These are phyloP conservation scores for Chymomyza procnemis DNA, from an alignment of 2,888 invertebrate species.

Conservation along the genomic window DNA sequence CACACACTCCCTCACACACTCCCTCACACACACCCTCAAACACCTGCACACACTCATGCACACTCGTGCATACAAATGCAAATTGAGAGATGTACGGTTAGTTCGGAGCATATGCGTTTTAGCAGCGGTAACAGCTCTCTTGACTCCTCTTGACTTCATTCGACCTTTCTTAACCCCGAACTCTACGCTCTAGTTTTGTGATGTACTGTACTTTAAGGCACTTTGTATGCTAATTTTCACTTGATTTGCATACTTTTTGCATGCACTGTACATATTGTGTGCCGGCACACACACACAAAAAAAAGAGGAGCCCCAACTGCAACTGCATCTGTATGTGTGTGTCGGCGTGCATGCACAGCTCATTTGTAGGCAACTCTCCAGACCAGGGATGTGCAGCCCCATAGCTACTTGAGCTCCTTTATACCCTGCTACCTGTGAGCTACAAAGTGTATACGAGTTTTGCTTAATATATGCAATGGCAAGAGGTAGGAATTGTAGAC, in stretches of 20 bases:
- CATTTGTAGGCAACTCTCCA: background rate
- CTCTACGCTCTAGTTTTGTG: background rate
- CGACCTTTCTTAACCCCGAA: background rate
- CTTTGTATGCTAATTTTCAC: constrained; percentile 67
- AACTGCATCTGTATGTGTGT: constrained; percentile 6
- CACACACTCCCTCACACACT: background rate
- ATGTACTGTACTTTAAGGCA: constrained; percentile 46
- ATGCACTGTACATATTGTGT: constrained; percentile 55
- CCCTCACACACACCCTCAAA: background rate
- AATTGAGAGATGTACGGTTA: background rate
- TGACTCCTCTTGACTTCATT: background rate
- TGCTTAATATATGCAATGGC: too few species aligned
- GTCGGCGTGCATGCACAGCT: background rate
- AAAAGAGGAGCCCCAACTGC: background rate
- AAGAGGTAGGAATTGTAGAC: too few species aligned
- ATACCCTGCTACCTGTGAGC: too few species aligned
- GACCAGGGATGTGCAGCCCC: too few species aligned
- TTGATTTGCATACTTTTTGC: constrained; percentile 66
- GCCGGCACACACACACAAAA: background rate
- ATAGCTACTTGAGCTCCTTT: too few species aligned
- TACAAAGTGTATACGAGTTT: too few species aligned
- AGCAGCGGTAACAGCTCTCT: background rate
- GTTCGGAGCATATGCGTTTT: background rate
- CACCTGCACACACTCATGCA: background rate
- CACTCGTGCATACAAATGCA: background rate